Conservation (phyloP, 1,140 invertebrate species). For the Drosophila pectinifera region DNA sequence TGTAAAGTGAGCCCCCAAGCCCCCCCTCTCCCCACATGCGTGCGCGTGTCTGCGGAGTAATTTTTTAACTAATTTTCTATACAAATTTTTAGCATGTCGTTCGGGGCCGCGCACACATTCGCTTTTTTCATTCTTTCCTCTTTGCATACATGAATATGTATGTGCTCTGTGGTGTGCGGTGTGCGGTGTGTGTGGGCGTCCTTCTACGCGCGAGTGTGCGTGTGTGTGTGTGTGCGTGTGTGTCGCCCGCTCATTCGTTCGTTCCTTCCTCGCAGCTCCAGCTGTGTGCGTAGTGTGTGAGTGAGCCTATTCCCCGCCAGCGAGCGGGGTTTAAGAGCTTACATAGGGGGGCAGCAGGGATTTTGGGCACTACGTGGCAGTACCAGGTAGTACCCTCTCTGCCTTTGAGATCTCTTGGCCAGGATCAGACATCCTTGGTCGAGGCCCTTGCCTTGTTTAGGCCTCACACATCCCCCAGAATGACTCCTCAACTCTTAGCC, state of each 20-base stretch:
- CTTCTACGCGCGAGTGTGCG: too few species aligned
- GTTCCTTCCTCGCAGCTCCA: slow-evolving; percentile 25
- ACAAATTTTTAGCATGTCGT: slow-evolving; percentile 84
- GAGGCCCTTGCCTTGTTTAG: too few species aligned
- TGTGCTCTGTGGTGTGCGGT: slow-evolving; percentile 8
- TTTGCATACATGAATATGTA: slow-evolving; percentile 41
- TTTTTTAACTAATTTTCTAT: slow-evolving; percentile 85
- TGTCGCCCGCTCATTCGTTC: slow-evolving; percentile 47
- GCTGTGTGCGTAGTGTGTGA: slow-evolving; percentile 19
- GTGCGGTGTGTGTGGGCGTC: slow-evolving; percentile 37
- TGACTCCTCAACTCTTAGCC: too few species aligned
- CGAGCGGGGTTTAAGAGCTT: not conserved
- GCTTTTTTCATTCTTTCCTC: slow-evolving; percentile 28
- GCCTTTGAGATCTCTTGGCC: too few species aligned
- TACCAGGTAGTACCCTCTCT: too few species aligned
- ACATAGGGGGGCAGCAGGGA: too few species aligned
- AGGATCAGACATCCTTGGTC: too few species aligned
- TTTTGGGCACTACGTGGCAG: too few species aligned
- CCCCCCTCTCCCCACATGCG: slow-evolving; percentile 30
- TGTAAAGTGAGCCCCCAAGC: slow-evolving; percentile 35
- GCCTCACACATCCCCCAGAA: too few species aligned
- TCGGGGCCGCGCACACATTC: slow-evolving; percentile 26
- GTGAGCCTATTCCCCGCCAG: slow-evolving; percentile 17
- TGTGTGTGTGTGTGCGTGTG: slow-evolving; percentile 22
- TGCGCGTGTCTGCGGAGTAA: slow-evolving; percentile 79